These are phyloP conservation scores for Campylomormyrus numenius DNA, from an alignment of 2,113 vertebrate species.

Conservation along the genomic window DNA sequence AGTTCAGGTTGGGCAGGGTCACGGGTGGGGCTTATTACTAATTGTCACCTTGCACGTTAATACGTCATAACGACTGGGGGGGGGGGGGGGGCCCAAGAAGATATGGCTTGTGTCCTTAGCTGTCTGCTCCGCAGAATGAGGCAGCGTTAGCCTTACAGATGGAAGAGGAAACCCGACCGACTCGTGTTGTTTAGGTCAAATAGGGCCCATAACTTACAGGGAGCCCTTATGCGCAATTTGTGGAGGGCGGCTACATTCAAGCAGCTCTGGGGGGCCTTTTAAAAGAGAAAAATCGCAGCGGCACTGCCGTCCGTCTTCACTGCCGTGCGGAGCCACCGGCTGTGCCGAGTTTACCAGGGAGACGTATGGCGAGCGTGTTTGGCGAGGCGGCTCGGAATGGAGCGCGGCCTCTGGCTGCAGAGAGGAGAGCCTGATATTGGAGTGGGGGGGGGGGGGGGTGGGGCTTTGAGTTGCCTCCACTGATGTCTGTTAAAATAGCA, in stretches of 20 bases:
- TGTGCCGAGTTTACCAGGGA: background rate
- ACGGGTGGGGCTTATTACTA: background rate
- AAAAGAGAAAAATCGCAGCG: background rate
- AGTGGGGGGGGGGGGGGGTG: background rate
- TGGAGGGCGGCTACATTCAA: background rate
- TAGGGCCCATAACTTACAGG: conserved; percentile 9
- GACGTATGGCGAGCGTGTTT: background rate
- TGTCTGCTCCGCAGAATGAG: background rate
- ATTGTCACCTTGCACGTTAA: background rate
- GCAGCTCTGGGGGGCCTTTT: background rate
- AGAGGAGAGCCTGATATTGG: background rate
- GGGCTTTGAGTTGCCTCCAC: background rate
- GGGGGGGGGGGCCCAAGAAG: background rate
- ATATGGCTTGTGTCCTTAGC: background rate
- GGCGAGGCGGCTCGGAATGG: no score
- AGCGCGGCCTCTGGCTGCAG: background rate
- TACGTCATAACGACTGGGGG: background rate
- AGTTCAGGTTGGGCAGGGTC: background rate
- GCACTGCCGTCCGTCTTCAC: background rate
- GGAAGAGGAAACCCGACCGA: background rate
- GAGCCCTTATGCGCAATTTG: conserved; percentile 12
- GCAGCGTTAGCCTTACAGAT: conserved; percentile 5
- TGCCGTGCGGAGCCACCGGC: background rate
- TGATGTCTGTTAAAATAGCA: no score
- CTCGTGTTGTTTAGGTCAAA: conserved; percentile 16